Evolutionary conservation across 2,888 invertebrate genomes (phyloP).

Genomic region (Timema cristinae): DNA sequence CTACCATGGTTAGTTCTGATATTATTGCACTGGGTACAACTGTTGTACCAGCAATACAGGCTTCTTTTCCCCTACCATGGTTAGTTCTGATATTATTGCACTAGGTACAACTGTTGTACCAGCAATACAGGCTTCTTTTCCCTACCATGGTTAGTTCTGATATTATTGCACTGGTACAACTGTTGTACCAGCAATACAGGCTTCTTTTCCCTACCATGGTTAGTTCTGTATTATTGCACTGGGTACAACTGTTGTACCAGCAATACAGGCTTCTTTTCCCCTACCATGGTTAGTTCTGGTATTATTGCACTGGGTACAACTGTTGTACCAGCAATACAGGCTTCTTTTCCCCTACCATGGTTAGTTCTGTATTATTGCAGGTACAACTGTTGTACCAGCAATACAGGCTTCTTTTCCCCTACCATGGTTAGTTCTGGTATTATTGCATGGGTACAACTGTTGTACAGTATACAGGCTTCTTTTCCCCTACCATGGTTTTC

Average conservation of each 20-base stretch:
- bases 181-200: conserved; percentile 28
- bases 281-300: conserved; percentile 22
- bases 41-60: conserved; percentile 28
- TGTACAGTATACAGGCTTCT: conserved; percentile 27
- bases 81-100: neutral
- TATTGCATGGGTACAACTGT: conserved; percentile 11
- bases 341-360: conserved; percentile 29
- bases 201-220: conserved; percentile 29
- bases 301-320: neutral
- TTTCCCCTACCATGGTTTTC: conserved; percentile 26
- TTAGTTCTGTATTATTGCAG: neutral
- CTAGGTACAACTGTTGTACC: conserved; percentile 22
- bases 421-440: conserved; percentile 21
- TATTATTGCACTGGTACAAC: neutral
- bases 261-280: conserved; percentile 31
- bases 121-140: conserved; percentile 30
- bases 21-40: neutral
- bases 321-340: conserved; percentile 28
- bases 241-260: conserved; percentile 28
- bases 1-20: conserved; percentile 22
- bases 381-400: conserved; percentile 27
- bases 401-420: conserved; percentile 30
- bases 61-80: conserved; percentile 29
- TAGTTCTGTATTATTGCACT: conserved; percentile 9
- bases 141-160: conserved; percentile 26